Conservation (phyloP, 2,888 invertebrate species). For the Hydrotaea diabolus region DNA sequence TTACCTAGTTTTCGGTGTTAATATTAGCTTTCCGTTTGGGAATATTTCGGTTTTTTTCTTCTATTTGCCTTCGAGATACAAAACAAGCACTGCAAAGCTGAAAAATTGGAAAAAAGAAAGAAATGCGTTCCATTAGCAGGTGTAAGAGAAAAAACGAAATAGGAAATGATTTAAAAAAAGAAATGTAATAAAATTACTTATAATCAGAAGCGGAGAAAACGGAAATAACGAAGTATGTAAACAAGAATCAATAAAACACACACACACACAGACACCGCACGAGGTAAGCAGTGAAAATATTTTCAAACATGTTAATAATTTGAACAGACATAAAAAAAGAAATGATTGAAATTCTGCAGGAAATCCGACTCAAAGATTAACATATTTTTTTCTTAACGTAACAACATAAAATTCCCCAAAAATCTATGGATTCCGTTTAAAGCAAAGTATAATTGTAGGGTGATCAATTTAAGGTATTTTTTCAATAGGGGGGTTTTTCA, state of each 20-base stretch:
- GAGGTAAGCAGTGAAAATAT: not conserved
- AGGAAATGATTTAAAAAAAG: not conserved
- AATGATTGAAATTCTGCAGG: conserved; percentile 51
- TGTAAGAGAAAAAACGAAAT: not conserved
- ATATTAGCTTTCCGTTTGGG: not conserved
- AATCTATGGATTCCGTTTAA: too few relatives aligned
- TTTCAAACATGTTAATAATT: not conserved
- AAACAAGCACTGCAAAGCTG: too few relatives aligned
- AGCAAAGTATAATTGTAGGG: too few relatives aligned
- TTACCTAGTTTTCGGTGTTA: not conserved
- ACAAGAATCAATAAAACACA: not conserved
- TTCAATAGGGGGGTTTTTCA: too few relatives aligned
- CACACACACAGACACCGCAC: too few relatives aligned
- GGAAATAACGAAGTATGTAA: not conserved
- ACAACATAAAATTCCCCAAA: not conserved
- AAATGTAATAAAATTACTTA: not conserved
- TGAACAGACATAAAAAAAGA: not conserved
- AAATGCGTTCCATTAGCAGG: not conserved
- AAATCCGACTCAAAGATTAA: conserved; percentile 58
- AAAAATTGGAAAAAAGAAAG: not conserved
- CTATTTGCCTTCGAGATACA: too few relatives aligned
- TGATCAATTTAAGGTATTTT: too few relatives aligned
- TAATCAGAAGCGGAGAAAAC: not conserved
- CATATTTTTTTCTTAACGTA: conserved; percentile 24
- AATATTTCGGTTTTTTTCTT: not conserved